Percentiles rank a stretch among this genome's conserved stretches.
Conservation (phyloP, 2,888 invertebrate species). For the Malacosoma neustria region DNA sequence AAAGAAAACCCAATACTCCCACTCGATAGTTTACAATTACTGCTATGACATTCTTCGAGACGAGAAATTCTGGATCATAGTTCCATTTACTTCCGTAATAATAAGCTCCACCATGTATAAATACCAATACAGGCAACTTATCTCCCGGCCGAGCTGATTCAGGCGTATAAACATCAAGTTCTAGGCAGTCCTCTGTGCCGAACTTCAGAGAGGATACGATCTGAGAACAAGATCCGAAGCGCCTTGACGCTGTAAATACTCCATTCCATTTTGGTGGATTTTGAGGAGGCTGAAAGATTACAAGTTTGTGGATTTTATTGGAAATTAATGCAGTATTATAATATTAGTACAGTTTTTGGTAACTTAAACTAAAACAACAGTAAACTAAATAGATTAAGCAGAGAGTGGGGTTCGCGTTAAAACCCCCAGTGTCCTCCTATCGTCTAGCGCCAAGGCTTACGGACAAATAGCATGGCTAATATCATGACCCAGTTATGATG, state of each 20-base stretch:
- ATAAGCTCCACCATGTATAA: slow-evolving; percentile 58
- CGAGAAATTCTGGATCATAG: slow-evolving; percentile 56
- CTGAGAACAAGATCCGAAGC: slow-evolving; percentile 42
- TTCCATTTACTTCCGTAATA: slow-evolving; percentile 56
- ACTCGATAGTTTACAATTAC: slow-evolving; percentile 55
- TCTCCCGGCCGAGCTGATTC: slow-evolving; percentile 16
- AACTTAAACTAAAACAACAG: too few species aligned
- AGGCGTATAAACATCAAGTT: slow-evolving; percentile 50
- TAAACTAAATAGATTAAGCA: too few species aligned
- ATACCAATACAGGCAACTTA: slow-evolving; percentile 49
- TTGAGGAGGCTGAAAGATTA: slow-evolving; percentile 36
- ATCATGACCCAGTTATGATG: too few species aligned
- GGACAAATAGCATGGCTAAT: too few species aligned
- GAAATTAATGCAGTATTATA: too few species aligned
- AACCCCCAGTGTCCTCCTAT: too few species aligned
- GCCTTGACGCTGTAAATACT: slow-evolving; percentile 35
- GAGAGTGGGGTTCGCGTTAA: too few species aligned
- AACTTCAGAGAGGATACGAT: slow-evolving; percentile 27
- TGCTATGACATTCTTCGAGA: slow-evolving; percentile 42
- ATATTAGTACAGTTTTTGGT: too few species aligned
- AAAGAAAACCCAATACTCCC: slow-evolving; percentile 54
- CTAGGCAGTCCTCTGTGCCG: slow-evolving; percentile 51
- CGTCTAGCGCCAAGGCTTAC: too few species aligned
- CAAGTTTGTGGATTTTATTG: slow-evolving; percentile 1
- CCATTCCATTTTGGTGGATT: slow-evolving; percentile 41